Evolutionary conservation across 2,888 invertebrate genomes (phyloP).

Genomic region (Escarpia spicata): DNA sequence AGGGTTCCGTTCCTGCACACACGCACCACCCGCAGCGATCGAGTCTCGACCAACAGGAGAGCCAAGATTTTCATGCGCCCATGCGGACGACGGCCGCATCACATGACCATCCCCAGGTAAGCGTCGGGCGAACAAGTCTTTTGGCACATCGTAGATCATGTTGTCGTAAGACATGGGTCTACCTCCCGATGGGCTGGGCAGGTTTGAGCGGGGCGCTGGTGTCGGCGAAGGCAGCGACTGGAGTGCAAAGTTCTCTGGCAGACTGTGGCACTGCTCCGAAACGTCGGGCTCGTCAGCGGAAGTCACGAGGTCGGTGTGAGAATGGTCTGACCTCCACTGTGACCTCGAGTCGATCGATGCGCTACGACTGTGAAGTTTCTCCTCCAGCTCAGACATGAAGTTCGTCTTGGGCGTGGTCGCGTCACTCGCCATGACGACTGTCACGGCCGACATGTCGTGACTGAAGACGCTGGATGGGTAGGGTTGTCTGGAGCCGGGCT

Average conservation of each 20-base stretch:
- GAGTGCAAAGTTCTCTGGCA: background rate
- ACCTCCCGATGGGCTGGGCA: background rate
- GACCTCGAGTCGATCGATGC: background rate
- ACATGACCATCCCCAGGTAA: background rate
- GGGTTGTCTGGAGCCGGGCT: background rate
- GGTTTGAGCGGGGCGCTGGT: background rate
- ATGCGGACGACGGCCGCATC: background rate
- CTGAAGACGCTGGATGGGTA: background rate
- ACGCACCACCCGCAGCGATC: background rate
- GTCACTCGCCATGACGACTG: background rate
- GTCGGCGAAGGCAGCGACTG: background rate
- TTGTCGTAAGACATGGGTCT: background rate
- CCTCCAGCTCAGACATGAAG: background rate
- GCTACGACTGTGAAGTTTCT: background rate
- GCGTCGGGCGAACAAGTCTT: background rate
- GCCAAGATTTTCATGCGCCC: background rate
- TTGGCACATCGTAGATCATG: background rate
- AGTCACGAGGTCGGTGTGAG: background rate
- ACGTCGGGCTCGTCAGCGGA: background rate
- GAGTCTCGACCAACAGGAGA: background rate
- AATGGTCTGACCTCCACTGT: background rate
- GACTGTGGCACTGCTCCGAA: background rate
- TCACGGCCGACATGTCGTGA: background rate
- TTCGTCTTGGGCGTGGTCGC: background rate
- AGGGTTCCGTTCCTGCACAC: slow-evolving; percentile 4